A percentile compares a stretch with the other conserved stretches of the same genome.
phyloP scores from a whole-genome alignment of 2,797 vertebrate genomes.

The Oreochromis grahami region DNA sequence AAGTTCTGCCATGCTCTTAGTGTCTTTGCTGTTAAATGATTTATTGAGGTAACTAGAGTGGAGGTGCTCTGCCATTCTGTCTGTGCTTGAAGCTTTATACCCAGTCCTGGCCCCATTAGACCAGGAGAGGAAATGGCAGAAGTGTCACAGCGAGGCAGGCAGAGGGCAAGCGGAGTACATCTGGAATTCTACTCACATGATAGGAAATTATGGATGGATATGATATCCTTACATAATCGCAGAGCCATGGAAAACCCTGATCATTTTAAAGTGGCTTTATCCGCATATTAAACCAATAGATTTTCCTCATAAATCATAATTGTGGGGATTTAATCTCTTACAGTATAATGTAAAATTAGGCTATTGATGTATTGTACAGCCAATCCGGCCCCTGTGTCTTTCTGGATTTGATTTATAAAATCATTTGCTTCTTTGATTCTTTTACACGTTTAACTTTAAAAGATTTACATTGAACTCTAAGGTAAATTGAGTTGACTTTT shows the following conservation, averaged over 20 bases:
- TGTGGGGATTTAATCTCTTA: not conserved
- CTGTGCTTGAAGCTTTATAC: constrained; percentile 3
- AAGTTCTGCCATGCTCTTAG: constrained; percentile 1
- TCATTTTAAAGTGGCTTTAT: constrained; percentile 8
- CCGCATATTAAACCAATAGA: constrained; percentile 6
- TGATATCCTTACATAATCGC: constrained; percentile 30
- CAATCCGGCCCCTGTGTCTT: not conserved
- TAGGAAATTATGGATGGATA: constrained; percentile 39
- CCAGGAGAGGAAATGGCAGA: constrained; percentile 43
- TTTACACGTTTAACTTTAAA: not conserved
- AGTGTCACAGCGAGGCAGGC: not conserved
- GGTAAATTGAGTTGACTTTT: not conserved
- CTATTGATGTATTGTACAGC: not conserved
- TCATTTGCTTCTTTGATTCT: not conserved
- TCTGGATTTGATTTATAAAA: not conserved
- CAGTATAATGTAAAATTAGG: not conserved
- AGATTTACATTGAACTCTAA: not conserved
- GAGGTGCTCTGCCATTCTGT: constrained; percentile 13
- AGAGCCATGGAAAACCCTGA: not conserved
- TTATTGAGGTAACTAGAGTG: constrained; percentile 43
- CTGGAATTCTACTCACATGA: constrained; percentile 46
- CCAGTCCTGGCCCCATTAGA: not conserved
- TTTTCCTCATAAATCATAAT: not conserved
- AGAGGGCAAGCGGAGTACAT: constrained; percentile 18
- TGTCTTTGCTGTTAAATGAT: constrained; percentile 35